A percentile compares a stretch with the other conserved stretches of the same genome.
phyloP scores from a whole-genome alignment of 2,888 invertebrate species.

The Hirtodrosophila trivittata region DNA sequence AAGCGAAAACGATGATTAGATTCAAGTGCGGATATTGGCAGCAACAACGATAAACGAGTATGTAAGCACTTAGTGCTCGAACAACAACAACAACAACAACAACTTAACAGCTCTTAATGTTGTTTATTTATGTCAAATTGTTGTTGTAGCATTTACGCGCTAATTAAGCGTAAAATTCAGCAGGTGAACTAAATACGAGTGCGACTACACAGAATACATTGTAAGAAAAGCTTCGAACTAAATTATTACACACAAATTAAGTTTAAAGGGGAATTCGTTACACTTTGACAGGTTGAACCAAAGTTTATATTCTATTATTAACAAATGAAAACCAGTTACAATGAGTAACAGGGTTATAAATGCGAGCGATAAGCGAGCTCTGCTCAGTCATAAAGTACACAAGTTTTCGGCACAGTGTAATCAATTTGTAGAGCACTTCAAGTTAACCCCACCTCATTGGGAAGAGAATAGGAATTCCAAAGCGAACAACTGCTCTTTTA shows the following conservation, averaged over 20 bases:
- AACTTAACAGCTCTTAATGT: conserved; percentile 28
- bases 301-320: no score
- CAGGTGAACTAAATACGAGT: conserved; percentile 16
- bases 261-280: no score
- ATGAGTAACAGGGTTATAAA: no score
- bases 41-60: conserved; percentile 10
- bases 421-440: conserved; percentile 19
- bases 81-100: conserved; percentile 31
- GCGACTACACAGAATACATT: conserved; percentile 8
- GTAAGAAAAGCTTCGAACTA: conserved; percentile 12
- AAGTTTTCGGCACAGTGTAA: conserved; percentile 33
- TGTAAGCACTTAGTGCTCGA: no score
- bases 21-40: conserved; percentile 47
- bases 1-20: no score
- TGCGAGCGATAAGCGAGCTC: conserved; percentile 3
- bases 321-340: no score
- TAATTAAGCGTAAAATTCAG: conserved; percentile 59
- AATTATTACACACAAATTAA: no score
- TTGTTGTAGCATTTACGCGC: conserved; percentile 40
- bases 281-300: no score
- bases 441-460: conserved; percentile 45
- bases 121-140: conserved; percentile 20
- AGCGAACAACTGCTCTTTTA: conserved; percentile 36
- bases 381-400: conserved; percentile 17
- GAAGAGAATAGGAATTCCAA: conserved; percentile 35